Evolutionary conservation across 2,888 invertebrate species (phyloP), one percentile per base, ranked within the genome.

Genomic region (Pristionchus japonicus): DNA sequence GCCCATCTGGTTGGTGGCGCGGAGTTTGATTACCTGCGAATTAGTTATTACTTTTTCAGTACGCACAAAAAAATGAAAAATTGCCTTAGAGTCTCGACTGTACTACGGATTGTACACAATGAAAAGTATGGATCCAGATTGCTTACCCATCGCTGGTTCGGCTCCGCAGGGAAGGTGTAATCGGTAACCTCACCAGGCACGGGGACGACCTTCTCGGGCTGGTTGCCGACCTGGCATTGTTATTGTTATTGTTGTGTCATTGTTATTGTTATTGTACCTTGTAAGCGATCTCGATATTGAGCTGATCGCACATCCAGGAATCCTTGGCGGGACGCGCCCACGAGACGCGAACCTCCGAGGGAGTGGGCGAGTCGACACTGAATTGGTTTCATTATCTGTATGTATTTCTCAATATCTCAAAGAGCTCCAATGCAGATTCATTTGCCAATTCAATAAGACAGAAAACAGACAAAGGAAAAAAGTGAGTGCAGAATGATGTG

Each of bases 271-370:
- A 7, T 6, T 17, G 40, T 43, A 86, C 86, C 37, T 92, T 89
- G 88, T 94, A 94, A 88, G 93, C 93, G 88, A 94, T 93, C 87
- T 94, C 94, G 80, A 93, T 91, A 86, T 90, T 93, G 88, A 94
- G 90, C 37, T 94, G 92, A 86, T 94, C 94, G 86, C 91, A 95
- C 91, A 88, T 92, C 94, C 91, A 95, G 85, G 90, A 94, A 92
- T 91, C 93, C 92, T 90, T 93, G 57, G 91, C 93, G 86, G 94
- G 91, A 85, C 94, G 90, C 87, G 92, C 90, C 94, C 93, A 92
- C 61, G 91, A 90, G 64, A 93, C 92, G 49, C 93, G 90, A n/a
- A 93, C 94, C 88, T 94, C 94, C 82, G 92, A 93, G 85, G 92
- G 91, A 11, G 93, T 91, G 17, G 94, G 94, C 3, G 94, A 92